phyloP scores from a whole-genome alignment of 2,797 vertebrate species.

The Takifugu rubripes region DNA sequence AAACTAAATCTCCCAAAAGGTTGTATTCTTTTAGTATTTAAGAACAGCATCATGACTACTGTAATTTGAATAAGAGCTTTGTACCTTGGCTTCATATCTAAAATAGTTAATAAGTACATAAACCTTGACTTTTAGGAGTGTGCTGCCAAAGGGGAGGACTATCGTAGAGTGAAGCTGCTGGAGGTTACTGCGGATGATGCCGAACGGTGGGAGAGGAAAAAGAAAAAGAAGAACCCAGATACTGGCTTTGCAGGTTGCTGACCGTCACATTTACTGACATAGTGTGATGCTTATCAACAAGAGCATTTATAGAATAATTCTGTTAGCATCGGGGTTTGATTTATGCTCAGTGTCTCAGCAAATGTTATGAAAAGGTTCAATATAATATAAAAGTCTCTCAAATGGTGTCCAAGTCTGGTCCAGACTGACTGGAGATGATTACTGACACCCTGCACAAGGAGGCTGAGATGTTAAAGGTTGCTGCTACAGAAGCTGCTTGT shows the following conservation, averaged over 20 bases:
- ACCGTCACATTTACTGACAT: too few relatives aligned
- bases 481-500: too few relatives aligned
- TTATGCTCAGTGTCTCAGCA: not conserved
- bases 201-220: slow-evolving; percentile 91
- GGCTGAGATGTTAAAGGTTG: too few relatives aligned
- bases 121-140: slow-evolving; percentile 80
- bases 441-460: slow-evolving; percentile 8
- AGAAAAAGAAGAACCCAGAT: slow-evolving; percentile 92
- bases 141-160: slow-evolving; percentile 84
- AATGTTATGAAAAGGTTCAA: not conserved
- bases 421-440: not conserved
- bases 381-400: not conserved
- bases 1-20: not conserved
- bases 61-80: not conserved
- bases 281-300: too few relatives aligned
- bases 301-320: too few relatives aligned
- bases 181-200: slow-evolving; percentile 95
- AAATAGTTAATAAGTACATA: not conserved
- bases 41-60: too few relatives aligned
- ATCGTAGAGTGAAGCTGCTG: slow-evolving; percentile 87
- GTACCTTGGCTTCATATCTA: not conserved
- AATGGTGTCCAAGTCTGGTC: not conserved
- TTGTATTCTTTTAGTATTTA: too few relatives aligned
- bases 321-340: not conserved
- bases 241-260: slow-evolving; percentile 91